These are phyloP conservation scores for Notodonta dromedarius DNA, from an alignment of 2,888 invertebrate species.

Conservation along the genomic window DNA sequence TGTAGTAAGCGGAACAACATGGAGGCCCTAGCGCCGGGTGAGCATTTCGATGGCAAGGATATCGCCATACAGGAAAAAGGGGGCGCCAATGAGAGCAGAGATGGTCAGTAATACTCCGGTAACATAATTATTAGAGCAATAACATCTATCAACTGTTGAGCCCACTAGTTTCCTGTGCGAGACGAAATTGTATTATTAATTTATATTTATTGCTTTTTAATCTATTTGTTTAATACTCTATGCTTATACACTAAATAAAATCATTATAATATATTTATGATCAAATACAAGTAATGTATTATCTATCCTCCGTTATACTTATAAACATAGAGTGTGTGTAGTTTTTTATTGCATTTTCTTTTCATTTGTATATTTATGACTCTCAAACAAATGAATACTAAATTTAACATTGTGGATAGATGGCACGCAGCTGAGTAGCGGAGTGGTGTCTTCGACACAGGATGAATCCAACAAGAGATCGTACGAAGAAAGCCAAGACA, in stretches of 20 bases:
- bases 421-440: conserved; percentile 65
- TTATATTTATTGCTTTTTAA: background rate
- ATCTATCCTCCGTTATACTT: background rate
- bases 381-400: background rate
- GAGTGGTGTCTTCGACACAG: conserved; percentile 71
- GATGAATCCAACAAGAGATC: conserved; percentile 65
- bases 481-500: conserved; percentile 81
- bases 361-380: background rate
- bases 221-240: conserved; percentile 1
- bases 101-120: conserved; percentile 49
- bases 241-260: background rate
- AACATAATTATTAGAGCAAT: conserved; percentile 5
- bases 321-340: conserved; percentile 6
- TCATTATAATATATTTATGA: background rate
- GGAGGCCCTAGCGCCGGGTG: conserved; percentile 78
- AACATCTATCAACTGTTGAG: conserved; percentile 5
- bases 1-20: conserved; percentile 70
- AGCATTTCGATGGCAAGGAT: conserved; percentile 75
- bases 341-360: background rate
- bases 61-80: conserved; percentile 66
- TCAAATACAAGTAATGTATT: background rate
- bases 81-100: conserved; percentile 54
- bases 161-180: conserved; percentile 8
- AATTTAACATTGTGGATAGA: conserved; percentile 31
- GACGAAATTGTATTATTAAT: background rate